Evolutionary conservation across 2,797 vertebrate species (phyloP).

Genomic region (Toxotes lorentzi): DNA sequence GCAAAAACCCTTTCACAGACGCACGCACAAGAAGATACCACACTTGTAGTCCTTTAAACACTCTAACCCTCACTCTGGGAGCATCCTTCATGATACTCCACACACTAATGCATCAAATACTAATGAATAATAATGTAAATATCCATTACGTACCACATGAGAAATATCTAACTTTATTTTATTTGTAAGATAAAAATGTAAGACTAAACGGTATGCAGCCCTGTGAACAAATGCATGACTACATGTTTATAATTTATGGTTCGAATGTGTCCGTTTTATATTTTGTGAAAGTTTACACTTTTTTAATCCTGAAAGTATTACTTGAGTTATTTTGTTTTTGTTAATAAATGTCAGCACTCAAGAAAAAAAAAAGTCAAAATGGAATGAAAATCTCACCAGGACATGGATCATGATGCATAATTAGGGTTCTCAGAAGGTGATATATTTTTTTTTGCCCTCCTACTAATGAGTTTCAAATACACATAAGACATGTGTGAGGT

Average conservation of each 20-base stretch:
- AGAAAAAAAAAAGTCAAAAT: constrained; percentile 51
- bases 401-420: constrained; percentile 67
- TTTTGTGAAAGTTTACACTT: constrained; percentile 88
- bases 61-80: constrained; percentile 80
- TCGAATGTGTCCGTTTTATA: constrained; percentile 86
- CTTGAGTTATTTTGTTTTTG: constrained; percentile 73
- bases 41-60: constrained; percentile 77
- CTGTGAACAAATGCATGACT: constrained; percentile 86
- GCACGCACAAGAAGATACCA: constrained; percentile 75
- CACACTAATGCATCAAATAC: constrained; percentile 80
- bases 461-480: constrained; percentile 71
- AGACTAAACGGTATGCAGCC: constrained; percentile 85
- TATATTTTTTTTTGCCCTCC: constrained; percentile 67
- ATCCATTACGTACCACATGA: constrained; percentile 79
- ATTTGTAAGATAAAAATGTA: constrained; percentile 84
- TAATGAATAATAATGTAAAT: constrained; percentile 86
- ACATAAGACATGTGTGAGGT: constrained; percentile 53
- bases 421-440: constrained; percentile 72
- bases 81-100: constrained; percentile 67
- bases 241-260: constrained; percentile 85
- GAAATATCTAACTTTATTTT: constrained; percentile 86
- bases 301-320: constrained; percentile 85
- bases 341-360: constrained; percentile 80
- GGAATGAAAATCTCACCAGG: constrained; percentile 73
- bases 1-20: constrained; percentile 77